phyloP scores from a whole-genome alignment of 2,888 invertebrate genomes.

The Lepidochitona cinerea region DNA sequence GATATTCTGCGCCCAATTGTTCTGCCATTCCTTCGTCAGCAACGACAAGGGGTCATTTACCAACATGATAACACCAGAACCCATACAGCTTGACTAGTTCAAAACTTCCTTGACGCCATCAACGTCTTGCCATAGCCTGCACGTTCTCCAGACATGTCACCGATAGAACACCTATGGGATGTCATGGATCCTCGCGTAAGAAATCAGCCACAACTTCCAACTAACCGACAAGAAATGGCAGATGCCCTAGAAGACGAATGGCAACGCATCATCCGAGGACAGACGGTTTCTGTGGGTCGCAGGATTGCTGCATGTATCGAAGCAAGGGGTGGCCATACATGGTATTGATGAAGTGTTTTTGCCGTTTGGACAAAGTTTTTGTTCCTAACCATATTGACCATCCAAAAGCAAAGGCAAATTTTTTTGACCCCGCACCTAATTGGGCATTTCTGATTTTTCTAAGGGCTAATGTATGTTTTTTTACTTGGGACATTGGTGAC shows the following conservation, averaged over 20 bases:
- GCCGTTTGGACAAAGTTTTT: not conserved
- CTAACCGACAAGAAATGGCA: no score
- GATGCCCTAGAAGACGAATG: not conserved
- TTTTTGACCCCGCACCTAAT: not conserved
- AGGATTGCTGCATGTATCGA: not conserved
- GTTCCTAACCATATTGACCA: not conserved
- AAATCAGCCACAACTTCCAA: no score
- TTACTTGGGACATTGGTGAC: no score
- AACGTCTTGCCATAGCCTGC: not conserved
- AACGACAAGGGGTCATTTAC: not conserved
- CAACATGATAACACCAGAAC: not conserved
- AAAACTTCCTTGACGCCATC: not conserved
- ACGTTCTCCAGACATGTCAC: not conserved
- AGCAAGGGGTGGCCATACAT: not conserved
- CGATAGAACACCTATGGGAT: no score
- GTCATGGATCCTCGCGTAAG: no score
- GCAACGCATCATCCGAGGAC: not conserved
- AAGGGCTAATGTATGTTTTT: no score
- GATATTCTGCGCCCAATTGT: not conserved
- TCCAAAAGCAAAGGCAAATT: not conserved
- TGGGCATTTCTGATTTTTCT: not conserved
- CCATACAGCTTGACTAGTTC: not conserved
- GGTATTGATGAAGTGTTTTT: not conserved
- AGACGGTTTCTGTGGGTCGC: not conserved
- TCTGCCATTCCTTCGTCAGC: not conserved